Conservation (phyloP, 2,888 invertebrate genomes). For the Melanostoma scalare region DNA sequence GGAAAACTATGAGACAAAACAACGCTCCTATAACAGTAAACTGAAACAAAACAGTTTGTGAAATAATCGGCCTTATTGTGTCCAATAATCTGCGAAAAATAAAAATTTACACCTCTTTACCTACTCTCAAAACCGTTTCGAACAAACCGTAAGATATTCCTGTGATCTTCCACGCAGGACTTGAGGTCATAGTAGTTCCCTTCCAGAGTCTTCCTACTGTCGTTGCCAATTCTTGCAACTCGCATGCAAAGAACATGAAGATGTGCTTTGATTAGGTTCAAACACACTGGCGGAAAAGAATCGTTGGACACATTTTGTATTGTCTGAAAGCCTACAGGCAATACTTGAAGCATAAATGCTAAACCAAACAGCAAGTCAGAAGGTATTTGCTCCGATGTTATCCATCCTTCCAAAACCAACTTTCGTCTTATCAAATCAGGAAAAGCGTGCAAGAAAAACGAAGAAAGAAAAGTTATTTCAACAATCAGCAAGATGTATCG, state of each 20-base stretch:
- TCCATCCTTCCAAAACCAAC: conserved; percentile 31
- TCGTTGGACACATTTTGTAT: conserved; percentile 30
- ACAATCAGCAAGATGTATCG: not conserved
- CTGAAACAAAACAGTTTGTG: conserved; percentile 21
- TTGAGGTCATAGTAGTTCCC: conserved; percentile 35
- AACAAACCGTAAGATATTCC: conserved; percentile 36
- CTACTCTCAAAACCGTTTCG: not conserved
- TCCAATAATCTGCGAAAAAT: conserved; percentile 27
- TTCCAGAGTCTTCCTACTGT: not conserved
- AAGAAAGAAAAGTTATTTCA: not conserved
- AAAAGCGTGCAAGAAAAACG: not conserved
- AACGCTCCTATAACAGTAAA: conserved; percentile 33
- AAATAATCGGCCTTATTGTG: conserved; percentile 13
- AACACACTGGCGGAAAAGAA: conserved; percentile 24
- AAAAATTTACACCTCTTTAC: not conserved
- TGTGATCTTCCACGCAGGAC: conserved; percentile 41
- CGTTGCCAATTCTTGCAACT: conserved; percentile 35
- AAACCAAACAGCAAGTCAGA: not conserved
- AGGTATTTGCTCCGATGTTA: not conserved
- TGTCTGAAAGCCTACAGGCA: conserved; percentile 11
- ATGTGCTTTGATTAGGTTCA: conserved; percentile 35
- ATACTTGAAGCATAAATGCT: conserved; percentile 18
- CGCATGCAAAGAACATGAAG: conserved; percentile 33
- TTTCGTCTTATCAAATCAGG: not conserved
- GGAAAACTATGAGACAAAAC: conserved; percentile 36